Evolutionary conservation across 2,113 vertebrate genomes (phyloP), one percentile per base, ranked within the genome.

Genomic region (Bombycilla garrulus): DNA sequence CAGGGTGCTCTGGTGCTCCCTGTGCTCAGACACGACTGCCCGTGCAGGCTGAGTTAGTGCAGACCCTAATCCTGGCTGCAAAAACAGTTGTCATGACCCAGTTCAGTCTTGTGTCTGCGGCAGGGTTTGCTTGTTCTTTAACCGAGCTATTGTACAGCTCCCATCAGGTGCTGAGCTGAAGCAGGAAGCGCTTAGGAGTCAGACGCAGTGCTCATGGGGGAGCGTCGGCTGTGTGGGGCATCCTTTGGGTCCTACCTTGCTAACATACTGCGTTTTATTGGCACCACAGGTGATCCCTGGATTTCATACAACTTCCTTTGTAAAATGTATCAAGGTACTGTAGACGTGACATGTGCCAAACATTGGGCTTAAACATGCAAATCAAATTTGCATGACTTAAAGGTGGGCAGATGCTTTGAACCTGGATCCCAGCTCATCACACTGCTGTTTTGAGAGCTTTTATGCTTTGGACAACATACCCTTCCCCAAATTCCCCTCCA

Each of bases 301-400:
- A 94, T 66, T 96, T 77, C 91, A 94, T 73, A 88, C 93, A 93
- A 86, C 93, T 96, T 96, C 92, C 93, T 95, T 95, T 97, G 93
- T 97, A 96, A 95, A 94, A 95, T 95, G 70, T 96, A 1, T 90
- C 94, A 93, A 95, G 95, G 91, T 96, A 96, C 88, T 88, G 95
- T 96, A 97, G 93, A 90, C 95, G 4, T 65, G 87, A 95, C 58
- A 51, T 72, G 58, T 96, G 94, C 91, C 94, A 92, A 93, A 87
- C 92, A 72, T 90, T 88, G 96, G 92, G 94, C 91, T 96, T 96
- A 74, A 90, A 92, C 93, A 96, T 96, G 94, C 96, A 97, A 95
- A 96, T 96, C 74, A 86, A 91, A 93, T 96, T 96, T 94, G 95
- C 94, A 96, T 94, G 96, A 93, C 72, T 74, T 88, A 61, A 92